Evolutionary conservation across 2,113 vertebrate species (phyloP), one percentile per base, ranked within the genome.

Genomic region (Origma solitaria): DNA sequence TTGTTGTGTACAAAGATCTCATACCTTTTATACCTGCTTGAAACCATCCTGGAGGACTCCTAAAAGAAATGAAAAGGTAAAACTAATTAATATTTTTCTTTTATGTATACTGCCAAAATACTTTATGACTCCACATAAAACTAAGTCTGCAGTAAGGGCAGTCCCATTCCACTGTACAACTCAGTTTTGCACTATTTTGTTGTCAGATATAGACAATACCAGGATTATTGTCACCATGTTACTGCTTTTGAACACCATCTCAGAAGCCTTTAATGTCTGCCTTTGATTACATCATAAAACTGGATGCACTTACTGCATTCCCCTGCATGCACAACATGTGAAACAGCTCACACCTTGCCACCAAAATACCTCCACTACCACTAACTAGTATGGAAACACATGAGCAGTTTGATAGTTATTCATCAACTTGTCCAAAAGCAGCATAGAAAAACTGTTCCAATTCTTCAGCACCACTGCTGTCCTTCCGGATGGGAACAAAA

Each of bases 21-120:
- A 98, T 98, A 99, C 99, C 99, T 99, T 97, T 99, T 99, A 87
- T 98, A 98, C 94, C 98, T 98, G 95, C 98, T 98, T 91, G 98
- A 97, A 92, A 97, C 97, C 79, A 98, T 97, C 97, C 98, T 99
- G 64, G 98, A 97, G 28, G 98, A 98, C 9, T 99, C 99, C 99
- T 99, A 92, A 73, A 97, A 92, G 57, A 97, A 93, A 96, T 70
- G 95, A 81, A 97, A 97, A 87, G 71, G 18, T 95, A 92, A 77
- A 25, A 80, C 4, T 37, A 40, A 76, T 80, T 86, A 94, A 44
- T 27, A 54, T 56, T 86, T 60, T 86, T 57, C 40, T 92, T 80
- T 51, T 11, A 61, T 37, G 79, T 89, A 24, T 42, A 91, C 25
- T 83, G 62, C 7, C 28, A 70, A 77, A 90, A 58, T 27, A 80